These are phyloP conservation scores for Meghimatium bilineatum DNA, from an alignment of 2,888 invertebrate genomes.

Conservation along the genomic window DNA sequence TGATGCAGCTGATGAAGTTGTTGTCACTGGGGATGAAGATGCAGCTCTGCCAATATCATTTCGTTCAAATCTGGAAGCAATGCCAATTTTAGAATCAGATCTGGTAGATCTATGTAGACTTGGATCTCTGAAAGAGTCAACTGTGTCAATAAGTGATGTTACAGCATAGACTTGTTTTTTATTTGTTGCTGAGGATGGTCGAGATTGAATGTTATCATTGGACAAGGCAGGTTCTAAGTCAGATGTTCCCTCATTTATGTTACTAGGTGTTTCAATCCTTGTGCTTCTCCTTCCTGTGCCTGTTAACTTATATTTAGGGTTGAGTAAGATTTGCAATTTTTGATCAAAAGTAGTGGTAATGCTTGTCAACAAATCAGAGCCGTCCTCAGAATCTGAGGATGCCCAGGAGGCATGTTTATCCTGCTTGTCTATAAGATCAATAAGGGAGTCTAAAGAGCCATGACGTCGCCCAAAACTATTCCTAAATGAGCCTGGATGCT, in stretches of 20 bases:
- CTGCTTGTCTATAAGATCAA: constrained; percentile 77
- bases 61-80: constrained; percentile 73
- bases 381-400: constrained; percentile 71
- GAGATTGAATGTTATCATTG: constrained; percentile 16
- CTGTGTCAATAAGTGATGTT: constrained; percentile 31
- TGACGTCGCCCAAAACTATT: constrained; percentile 73
- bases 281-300: constrained; percentile 49
- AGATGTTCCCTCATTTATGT: background rate
- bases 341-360: constrained; percentile 73
- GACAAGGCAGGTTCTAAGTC: background rate
- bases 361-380: constrained; percentile 70
- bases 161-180: constrained; percentile 27
- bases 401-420: constrained; percentile 66
- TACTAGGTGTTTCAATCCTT: constrained; percentile 40
- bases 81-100: constrained; percentile 70
- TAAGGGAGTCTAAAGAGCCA: constrained; percentile 81
- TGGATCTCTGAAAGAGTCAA: constrained; percentile 65
- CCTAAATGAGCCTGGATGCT: constrained; percentile 16
- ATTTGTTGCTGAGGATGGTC: background rate
- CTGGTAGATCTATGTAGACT: constrained; percentile 69
- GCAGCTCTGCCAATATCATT: constrained; percentile 45
- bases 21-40: constrained; percentile 23
- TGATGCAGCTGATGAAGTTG: constrained; percentile 4
- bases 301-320: constrained; percentile 65
- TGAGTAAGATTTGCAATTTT: constrained; percentile 70